phyloP scores from a whole-genome alignment of 2,888 invertebrate species.

The Eupeodes luniger region DNA sequence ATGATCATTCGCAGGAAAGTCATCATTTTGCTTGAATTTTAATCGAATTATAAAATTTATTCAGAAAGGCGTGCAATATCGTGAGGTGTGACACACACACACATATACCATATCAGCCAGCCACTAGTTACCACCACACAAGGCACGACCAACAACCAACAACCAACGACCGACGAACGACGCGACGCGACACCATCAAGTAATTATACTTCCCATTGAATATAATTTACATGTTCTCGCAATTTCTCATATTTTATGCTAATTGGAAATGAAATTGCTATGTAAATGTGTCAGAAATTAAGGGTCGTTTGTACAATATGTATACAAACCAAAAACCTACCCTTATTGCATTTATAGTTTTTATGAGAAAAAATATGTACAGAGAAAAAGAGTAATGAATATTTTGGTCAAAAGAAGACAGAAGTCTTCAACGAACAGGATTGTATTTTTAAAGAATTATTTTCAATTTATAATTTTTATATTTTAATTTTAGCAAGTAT shows the following conservation, averaged over 20 bases:
- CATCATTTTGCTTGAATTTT: constrained; percentile 57
- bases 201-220: constrained; percentile 64
- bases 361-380: background rate
- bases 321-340: background rate
- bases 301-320: constrained; percentile 53
- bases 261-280: constrained; percentile 67
- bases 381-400: background rate
- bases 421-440: background rate
- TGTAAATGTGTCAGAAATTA: constrained; percentile 69
- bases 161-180: background rate
- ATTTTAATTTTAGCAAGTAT: no score
- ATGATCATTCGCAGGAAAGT: constrained; percentile 56
- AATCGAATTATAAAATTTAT: constrained; percentile 58
- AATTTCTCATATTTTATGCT: constrained; percentile 73
- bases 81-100: constrained; percentile 25
- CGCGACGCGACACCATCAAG: constrained; percentile 38
- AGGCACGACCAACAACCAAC: background rate
- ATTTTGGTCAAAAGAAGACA: background rate
- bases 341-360: background rate
- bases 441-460: background rate
- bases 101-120: no score
- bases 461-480: no score
- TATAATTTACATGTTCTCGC: constrained; percentile 69
- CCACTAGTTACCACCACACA: background rate
- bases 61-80: constrained; percentile 47